These are phyloP conservation scores for Ornithoptera priamus DNA, from an alignment of 2,888 invertebrate genomes.

Conservation along the genomic window DNA sequence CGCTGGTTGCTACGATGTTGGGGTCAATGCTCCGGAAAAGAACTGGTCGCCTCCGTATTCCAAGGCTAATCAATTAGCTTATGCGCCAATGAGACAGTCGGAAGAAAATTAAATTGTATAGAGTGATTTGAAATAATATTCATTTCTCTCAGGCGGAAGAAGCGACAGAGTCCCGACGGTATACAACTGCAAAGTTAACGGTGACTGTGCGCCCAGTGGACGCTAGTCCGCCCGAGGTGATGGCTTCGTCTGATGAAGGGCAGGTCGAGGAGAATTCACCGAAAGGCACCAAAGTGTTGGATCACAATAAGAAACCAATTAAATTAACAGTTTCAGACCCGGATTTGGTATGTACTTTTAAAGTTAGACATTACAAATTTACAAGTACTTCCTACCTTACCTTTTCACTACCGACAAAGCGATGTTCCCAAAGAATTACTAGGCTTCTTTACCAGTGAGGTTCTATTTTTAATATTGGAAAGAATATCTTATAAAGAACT, in stretches of 20 bases:
- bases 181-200: conserved; percentile 89
- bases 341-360: conserved; percentile 85
- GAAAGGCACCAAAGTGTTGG: conserved; percentile 89
- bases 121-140: neutral
- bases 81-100: too few relatives aligned
- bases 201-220: conserved; percentile 93
- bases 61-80: too few relatives aligned
- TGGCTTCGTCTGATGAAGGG: conserved; percentile 86
- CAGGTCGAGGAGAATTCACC: conserved; percentile 92
- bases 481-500: too few relatives aligned
- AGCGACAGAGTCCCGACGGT: conserved; percentile 87
- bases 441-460: too few relatives aligned
- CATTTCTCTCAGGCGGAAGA: conserved; percentile 85
- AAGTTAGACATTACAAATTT: too few relatives aligned
- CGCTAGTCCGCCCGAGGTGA: conserved; percentile 89
- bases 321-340: conserved; percentile 88
- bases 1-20: too few relatives aligned
- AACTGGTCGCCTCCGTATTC: too few relatives aligned
- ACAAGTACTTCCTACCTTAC: too few relatives aligned
- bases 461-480: too few relatives aligned
- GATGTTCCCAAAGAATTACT: too few relatives aligned
- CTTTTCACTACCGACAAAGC: too few relatives aligned
- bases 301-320: conserved; percentile 83
- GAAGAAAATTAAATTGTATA: neutral
- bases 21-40: too few relatives aligned